Conservation (phyloP, 2,113 vertebrate genomes). For the Morone saxatilis region DNA sequence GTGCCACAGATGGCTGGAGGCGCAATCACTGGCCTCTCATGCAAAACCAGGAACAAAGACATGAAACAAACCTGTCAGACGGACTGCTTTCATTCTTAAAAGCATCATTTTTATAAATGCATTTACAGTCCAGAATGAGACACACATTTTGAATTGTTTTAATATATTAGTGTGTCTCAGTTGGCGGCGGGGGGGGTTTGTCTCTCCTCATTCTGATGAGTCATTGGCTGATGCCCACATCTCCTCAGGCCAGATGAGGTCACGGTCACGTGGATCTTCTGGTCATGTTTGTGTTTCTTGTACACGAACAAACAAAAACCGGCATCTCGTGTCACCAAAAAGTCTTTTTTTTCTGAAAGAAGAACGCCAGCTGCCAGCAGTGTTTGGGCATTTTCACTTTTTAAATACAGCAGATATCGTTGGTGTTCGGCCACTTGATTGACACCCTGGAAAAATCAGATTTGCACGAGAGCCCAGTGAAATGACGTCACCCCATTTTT, state of each 20-base stretch:
- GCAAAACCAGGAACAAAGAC: background rate
- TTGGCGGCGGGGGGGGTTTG: no score
- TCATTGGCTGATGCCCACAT: slow-evolving; percentile 13
- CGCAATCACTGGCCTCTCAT: background rate
- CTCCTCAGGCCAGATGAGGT: slow-evolving; percentile 9
- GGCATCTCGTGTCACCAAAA: background rate
- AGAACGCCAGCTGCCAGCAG: background rate
- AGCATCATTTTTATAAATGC: background rate
- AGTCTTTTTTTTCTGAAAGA: no score
- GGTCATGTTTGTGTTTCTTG: background rate
- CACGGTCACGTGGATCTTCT: background rate
- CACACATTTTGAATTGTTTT: background rate
- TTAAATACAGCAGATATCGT: no score
- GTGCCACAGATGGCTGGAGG: slow-evolving; percentile 12
- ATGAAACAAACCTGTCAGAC: background rate
- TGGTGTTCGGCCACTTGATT: no score
- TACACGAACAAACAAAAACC: background rate
- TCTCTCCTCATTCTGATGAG: background rate
- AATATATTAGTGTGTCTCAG: no score
- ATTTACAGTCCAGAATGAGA: background rate
- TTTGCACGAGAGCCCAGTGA: no score
- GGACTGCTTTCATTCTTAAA: background rate
- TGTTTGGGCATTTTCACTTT: background rate
- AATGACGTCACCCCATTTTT: no score
- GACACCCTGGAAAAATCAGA: no score